These are phyloP conservation scores for Drosophila seclusa DNA, from an alignment of 2,888 invertebrate species.

Conservation along the genomic window DNA sequence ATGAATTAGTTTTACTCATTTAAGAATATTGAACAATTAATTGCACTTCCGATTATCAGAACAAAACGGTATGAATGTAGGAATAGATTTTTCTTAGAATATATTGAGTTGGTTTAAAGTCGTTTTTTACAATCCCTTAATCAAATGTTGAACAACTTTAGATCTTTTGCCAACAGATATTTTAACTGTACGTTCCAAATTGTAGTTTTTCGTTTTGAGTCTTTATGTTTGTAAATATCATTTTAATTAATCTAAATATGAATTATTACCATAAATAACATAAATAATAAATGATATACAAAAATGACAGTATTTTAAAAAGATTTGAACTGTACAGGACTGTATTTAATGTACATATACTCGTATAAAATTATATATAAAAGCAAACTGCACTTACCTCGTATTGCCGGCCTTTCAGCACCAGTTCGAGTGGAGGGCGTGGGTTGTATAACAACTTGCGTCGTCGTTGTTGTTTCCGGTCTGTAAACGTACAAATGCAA, in stretches of 20 bases:
- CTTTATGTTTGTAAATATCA: background rate
- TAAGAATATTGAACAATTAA: background rate
- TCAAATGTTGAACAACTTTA: background rate
- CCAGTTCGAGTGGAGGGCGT: slow-evolving; percentile 25
- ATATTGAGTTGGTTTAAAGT: background rate
- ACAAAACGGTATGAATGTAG: background rate
- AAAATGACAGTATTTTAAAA: background rate
- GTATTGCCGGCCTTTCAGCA: slow-evolving; percentile 54
- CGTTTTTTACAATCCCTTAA: background rate
- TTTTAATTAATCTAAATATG: background rate
- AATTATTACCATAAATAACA: background rate
- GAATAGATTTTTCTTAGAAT: background rate
- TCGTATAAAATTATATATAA: background rate
- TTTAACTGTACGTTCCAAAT: background rate
- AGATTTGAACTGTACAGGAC: background rate
- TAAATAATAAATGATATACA: background rate
- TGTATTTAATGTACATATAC: background rate
- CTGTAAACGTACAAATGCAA: slow-evolving; percentile 19
- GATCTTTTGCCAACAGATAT: background rate
- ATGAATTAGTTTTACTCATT: background rate
- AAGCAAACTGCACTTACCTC: slow-evolving; percentile 45
- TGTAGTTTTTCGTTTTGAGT: background rate
- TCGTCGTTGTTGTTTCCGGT: slow-evolving; percentile 32
- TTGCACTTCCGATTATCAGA: background rate
- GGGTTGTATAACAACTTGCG: too few species aligned